Base-by-base conservation (phyloP, 2,113 vertebrate genomes). In the Mormyrus lacerda region DNA sequence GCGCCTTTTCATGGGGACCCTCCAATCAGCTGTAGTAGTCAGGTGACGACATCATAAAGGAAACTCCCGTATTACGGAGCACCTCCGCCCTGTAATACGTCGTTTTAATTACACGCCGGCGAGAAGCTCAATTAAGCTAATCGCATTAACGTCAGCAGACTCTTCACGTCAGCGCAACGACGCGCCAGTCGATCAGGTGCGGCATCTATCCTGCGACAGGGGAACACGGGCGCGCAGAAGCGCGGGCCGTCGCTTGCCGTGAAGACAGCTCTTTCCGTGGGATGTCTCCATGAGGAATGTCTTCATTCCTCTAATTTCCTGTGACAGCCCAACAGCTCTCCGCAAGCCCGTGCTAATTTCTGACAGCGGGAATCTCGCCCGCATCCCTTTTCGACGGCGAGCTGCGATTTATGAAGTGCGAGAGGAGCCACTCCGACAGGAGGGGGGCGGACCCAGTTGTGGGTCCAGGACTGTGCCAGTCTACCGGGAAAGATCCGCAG, bases 121-220 rank as follows among this genome's bases (percentile, higher is more conserved):
- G 94, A 95, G 93, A 92, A 95, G 95, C 93, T 95, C 94, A 95
- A 96, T 95, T 96, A 96, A 94, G 95, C 94, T 95, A 94, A 95
- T 94, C 94, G 94, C 95, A 94, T 95, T 95, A 92, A 93, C 94
- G 91, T 91, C 91, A 87, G 91, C 92, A 92, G 92, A 92, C 93
- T 91, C 92, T 89, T 90, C 87, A 69, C 24, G 89, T 19, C 65
- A 51, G 53, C 21, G 47, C 58, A 15, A 82, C 61, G 3, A 47
- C 10, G 9, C 44, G 15, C 82, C 39, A 10, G 44, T 21, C 42
- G 21, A 21, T 44, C 42, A 84, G 82, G 82, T 47, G 82, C 19
- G 44, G 24, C 82, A 45, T 21, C 82, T 7, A 84, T 47, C 24
- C 7, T 11, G 82, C 19, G 44, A 47, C 44, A 94, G 94, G 93